Evolutionary conservation across 2,797 vertebrate genomes (phyloP).

Genomic region (Danio jaintianensis): DNA sequence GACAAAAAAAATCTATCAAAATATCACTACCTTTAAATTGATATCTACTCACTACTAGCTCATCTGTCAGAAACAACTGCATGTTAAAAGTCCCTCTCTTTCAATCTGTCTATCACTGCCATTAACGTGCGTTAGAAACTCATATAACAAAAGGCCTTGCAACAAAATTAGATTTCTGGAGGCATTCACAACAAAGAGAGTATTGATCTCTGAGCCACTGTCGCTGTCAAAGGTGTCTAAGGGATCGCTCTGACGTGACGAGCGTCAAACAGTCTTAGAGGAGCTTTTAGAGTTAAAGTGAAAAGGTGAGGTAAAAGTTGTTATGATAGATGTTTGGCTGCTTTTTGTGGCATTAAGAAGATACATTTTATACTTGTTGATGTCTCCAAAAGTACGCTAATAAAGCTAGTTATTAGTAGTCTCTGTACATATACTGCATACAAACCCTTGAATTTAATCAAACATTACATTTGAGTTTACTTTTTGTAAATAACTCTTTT

Average conservation of each 20-base stretch:
- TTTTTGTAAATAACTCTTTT: no score
- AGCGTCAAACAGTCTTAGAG: slow-evolving; percentile 60
- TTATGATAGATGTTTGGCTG: not conserved
- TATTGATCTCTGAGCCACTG: slow-evolving; percentile 68
- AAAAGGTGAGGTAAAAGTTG: not conserved
- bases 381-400: not conserved
- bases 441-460: not conserved
- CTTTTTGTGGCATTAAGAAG: not conserved
- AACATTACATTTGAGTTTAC: no score
- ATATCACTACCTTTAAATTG: slow-evolving; percentile 16
- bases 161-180: slow-evolving; percentile 58
- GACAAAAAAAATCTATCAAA: not conserved
- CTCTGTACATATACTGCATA: no score
- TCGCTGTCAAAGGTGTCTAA: slow-evolving; percentile 60
- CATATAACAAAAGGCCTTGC: slow-evolving; percentile 39
- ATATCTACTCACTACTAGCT: slow-evolving; percentile 3
- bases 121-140: slow-evolving; percentile 64
- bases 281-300: slow-evolving; percentile 27
- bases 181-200: slow-evolving; percentile 40
- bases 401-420: no score
- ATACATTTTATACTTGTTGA: not conserved
- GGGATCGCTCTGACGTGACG: slow-evolving; percentile 57
- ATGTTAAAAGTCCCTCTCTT: not conserved
- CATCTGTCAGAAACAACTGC: slow-evolving; percentile 16
- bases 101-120: slow-evolving; percentile 25